Percentiles rank a stretch among this genome's conserved stretches.
Evolutionary conservation across 2,888 invertebrate genomes (phyloP).

Genomic region (Gortyna flavago): DNA sequence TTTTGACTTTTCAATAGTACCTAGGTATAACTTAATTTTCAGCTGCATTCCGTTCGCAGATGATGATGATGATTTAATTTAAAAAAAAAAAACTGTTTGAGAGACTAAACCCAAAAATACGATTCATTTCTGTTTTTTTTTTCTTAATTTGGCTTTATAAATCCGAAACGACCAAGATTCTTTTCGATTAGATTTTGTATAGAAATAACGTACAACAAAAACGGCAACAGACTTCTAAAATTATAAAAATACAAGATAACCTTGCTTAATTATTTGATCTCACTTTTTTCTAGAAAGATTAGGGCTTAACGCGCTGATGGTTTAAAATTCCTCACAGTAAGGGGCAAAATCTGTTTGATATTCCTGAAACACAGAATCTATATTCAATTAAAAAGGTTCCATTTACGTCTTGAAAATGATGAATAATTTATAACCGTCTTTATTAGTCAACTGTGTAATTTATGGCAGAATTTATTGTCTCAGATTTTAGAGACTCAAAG

Average conservation of each 20-base stretch:
- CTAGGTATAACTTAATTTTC: not conserved
- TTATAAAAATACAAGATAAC: not conserved
- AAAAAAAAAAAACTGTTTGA: not conserved
- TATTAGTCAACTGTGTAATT: slow-evolving; percentile 41
- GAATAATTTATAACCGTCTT: slow-evolving; percentile 43
- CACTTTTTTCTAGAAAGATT: not conserved
- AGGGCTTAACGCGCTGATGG: too few relatives aligned
- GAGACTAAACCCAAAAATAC: not conserved
- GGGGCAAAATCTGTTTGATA: not conserved
- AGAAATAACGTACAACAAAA: not conserved
- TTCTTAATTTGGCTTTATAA: too few relatives aligned
- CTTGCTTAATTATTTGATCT: not conserved
- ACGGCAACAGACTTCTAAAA: not conserved
- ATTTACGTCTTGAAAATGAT: slow-evolving; percentile 31
- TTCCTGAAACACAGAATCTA: slow-evolving; percentile 20
- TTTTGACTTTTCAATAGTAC: not conserved
- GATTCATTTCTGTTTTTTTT: not conserved
- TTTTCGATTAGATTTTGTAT: not conserved
- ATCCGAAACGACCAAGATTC: not conserved
- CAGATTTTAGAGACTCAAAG: slow-evolving; percentile 25
- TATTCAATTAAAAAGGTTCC: slow-evolving; percentile 35
- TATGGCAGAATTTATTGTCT: slow-evolving; percentile 28
- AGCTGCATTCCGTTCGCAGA: not conserved
- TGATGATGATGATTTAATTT: too few relatives aligned
- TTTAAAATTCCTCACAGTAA: not conserved